Conservation (phyloP, 2,797 vertebrate species). For the Diplodus sargus region DNA sequence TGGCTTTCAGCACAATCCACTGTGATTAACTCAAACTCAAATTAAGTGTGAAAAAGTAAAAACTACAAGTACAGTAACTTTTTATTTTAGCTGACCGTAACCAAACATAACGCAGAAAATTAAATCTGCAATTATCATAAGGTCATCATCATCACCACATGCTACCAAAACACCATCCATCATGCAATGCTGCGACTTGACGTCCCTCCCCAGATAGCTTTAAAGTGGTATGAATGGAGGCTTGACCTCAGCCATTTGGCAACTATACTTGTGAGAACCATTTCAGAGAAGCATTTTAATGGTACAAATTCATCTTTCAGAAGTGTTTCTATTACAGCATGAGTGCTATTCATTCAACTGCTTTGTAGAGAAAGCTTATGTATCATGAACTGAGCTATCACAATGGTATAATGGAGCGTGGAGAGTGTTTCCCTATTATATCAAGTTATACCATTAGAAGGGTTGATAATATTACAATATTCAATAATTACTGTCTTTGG, state of each 20-base stretch:
- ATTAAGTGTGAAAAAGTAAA: neutral
- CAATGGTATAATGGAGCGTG: neutral
- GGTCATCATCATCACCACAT: constrained; percentile 10
- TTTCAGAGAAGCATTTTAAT: constrained; percentile 6
- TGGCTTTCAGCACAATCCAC: neutral
- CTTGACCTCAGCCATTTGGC: constrained; percentile 31
- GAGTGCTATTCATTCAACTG: neutral
- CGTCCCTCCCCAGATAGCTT: constrained; percentile 15
- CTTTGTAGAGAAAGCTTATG: neutral
- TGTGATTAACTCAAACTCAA: neutral
- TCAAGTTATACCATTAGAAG: neutral
- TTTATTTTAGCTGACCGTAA: neutral
- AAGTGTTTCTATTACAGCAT: neutral
- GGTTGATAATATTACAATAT: too few species aligned
- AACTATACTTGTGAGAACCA: constrained; percentile 25
- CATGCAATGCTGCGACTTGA: constrained; percentile 12
- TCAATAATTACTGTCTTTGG: too few species aligned
- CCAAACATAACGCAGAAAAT: neutral
- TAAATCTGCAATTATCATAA: neutral
- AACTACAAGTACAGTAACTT: neutral
- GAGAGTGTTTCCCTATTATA: neutral
- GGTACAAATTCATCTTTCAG: constrained; percentile 19
- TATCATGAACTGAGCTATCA: neutral
- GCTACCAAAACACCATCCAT: constrained; percentile 23
- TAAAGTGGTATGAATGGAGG: constrained; percentile 33